A percentile compares a stretch with the other conserved stretches of the same genome.
phyloP scores from a whole-genome alignment of 2,113 vertebrate genomes.

The Cochlearius cochlearius region DNA sequence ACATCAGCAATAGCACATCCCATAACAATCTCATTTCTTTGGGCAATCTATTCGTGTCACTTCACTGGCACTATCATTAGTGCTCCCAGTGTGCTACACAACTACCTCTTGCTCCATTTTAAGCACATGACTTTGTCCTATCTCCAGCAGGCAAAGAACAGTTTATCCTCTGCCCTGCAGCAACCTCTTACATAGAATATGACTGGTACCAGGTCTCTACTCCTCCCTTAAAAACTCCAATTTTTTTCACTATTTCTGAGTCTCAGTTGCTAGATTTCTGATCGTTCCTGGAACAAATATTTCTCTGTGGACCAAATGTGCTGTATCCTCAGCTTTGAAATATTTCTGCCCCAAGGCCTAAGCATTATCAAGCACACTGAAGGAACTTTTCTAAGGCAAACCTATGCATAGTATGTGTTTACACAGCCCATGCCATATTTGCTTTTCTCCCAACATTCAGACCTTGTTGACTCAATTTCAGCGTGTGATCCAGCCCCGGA shows the following conservation, averaged over 20 bases:
- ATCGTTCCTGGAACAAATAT: neutral
- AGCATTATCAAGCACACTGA: neutral
- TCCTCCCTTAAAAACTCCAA: neutral
- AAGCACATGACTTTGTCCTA: neutral
- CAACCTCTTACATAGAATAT: neutral
- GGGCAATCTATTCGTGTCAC: neutral
- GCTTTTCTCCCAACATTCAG: conserved; percentile 13
- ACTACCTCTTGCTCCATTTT: neutral
- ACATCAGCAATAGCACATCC: neutral
- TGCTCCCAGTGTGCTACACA: neutral
- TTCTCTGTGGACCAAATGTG: neutral
- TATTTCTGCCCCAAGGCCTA: neutral
- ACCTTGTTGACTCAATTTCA: conserved; percentile 27
- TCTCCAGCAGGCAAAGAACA: neutral
- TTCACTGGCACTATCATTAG: neutral
- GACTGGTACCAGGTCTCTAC: neutral
- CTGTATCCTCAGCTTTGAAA: neutral
- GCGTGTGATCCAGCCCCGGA: neutral
- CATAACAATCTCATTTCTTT: neutral
- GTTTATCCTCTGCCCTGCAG: neutral
- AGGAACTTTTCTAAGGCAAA: neutral
- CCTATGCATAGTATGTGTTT: neutral
- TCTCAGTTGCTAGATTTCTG: neutral
- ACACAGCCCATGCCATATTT: conserved; percentile 6
- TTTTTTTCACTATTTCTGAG: neutral